These are phyloP conservation scores for Quiscalus mexicanus DNA, from an alignment of 2,113 vertebrate genomes.

Conservation along the genomic window DNA sequence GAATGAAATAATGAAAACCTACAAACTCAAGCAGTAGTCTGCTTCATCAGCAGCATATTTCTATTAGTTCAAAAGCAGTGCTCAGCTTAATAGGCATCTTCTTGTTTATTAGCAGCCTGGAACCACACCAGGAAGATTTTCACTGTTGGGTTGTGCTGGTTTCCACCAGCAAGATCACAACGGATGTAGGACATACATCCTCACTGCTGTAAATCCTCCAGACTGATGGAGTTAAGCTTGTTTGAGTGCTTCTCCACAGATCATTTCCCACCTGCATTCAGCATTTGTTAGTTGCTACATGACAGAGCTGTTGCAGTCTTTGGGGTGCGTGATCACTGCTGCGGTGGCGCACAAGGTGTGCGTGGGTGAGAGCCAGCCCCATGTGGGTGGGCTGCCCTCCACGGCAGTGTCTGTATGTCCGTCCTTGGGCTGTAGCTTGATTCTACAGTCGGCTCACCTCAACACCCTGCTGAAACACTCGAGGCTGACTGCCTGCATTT, in stretches of 20 bases:
- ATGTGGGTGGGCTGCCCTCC: not conserved
- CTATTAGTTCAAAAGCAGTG: not conserved
- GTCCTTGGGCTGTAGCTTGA: accelerated
- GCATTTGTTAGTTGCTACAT: not conserved
- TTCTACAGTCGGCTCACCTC: not conserved
- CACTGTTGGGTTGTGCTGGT: not conserved
- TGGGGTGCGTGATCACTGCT: accelerated
- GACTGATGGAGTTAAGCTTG: not conserved
- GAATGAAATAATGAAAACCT: not conserved
- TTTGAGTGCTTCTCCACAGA: not conserved
- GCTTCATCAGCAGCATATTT: not conserved
- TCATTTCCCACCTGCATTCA: not conserved
- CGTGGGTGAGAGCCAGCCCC: accelerated
- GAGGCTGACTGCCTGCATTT: not conserved
- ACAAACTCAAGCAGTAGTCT: not conserved
- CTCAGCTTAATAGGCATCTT: not conserved
- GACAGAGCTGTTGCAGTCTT: accelerated
- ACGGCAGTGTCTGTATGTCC: not conserved
- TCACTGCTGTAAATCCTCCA: not conserved
- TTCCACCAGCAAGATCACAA: not conserved
- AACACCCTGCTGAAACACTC: not conserved
- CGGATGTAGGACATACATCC: not conserved
- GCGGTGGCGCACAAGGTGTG: not conserved
- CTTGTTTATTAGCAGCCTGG: not conserved
- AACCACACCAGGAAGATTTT: not conserved